A percentile compares a stretch with the other conserved stretches of the same genome.
These are phyloP conservation scores for Caenorhabditis macrosperma DNA, from an alignment of 2,888 invertebrate species.

Conservation along the genomic window DNA sequence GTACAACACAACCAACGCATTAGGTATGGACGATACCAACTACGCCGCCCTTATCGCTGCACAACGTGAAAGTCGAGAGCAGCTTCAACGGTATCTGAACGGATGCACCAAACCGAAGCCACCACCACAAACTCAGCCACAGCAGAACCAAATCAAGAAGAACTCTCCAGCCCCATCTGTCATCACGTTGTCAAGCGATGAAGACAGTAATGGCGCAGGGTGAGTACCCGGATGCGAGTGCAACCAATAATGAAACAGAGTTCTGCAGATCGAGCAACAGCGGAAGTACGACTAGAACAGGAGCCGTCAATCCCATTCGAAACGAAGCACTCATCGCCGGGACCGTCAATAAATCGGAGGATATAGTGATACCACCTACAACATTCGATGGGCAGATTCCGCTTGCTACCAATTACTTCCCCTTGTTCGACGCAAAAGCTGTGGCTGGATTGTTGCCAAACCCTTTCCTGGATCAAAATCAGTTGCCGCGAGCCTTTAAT, in stretches of 20 bases:
- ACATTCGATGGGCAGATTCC: slow-evolving; percentile 39
- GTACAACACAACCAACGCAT: neutral
- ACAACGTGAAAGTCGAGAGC: slow-evolving; percentile 4
- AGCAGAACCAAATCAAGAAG: slow-evolving; percentile 19
- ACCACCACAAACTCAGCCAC: no score
- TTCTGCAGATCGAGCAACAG: slow-evolving; percentile 35
- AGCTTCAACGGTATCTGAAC: slow-evolving; percentile 14
- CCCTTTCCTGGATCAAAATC: slow-evolving; percentile 36
- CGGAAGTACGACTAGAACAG: slow-evolving; percentile 35
- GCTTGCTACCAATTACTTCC: neutral
- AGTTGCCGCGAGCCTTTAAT: slow-evolving; percentile 24
- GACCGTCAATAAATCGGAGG: slow-evolving; percentile 17
- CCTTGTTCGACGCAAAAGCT: slow-evolving; percentile 29
- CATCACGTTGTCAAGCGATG: slow-evolving; percentile 54
- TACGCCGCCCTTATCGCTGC: slow-evolving; percentile 1
- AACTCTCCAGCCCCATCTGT: slow-evolving; percentile 46
- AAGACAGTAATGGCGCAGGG: slow-evolving; percentile 56
- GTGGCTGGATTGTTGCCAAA: slow-evolving; percentile 38
- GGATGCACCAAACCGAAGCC: slow-evolving; percentile 13
- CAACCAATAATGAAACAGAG: neutral
- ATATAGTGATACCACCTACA: slow-evolving; percentile 36
- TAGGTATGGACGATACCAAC: slow-evolving; percentile 2
- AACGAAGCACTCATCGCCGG: neutral
- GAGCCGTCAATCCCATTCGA: slow-evolving; percentile 31
- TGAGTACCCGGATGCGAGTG: neutral